A percentile compares a stretch with the other conserved stretches of the same genome.
Conservation (phyloP, 2,888 invertebrate genomes). For the Drosophila putrida region DNA sequence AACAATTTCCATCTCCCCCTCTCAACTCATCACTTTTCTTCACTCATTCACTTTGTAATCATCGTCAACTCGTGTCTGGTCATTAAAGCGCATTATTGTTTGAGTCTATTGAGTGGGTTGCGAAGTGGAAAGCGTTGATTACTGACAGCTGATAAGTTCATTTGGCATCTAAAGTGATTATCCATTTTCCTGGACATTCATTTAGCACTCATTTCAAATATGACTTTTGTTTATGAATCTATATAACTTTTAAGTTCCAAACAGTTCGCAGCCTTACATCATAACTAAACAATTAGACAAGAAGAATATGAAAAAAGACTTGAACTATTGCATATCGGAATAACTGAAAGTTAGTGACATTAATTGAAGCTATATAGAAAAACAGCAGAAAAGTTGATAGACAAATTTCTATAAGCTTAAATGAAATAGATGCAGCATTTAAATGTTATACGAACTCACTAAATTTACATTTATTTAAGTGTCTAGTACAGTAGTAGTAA, state of each 20-base stretch:
- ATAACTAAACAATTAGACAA: too few relatives aligned
- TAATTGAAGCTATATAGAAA: too few relatives aligned
- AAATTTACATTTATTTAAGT: too few relatives aligned
- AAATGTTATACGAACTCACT: too few relatives aligned
- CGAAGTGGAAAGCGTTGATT: constrained; percentile 43
- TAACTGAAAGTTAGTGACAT: too few relatives aligned
- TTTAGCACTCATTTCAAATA: constrained; percentile 24
- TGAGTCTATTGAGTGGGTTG: constrained; percentile 22
- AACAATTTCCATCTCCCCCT: constrained; percentile 9
- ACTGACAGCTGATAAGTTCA: constrained; percentile 61
- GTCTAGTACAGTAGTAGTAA: too few relatives aligned
- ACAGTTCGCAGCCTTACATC: too few relatives aligned
- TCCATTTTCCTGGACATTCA: constrained; percentile 6
- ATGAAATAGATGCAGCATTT: too few relatives aligned
- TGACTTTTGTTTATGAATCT: constrained; percentile 17
- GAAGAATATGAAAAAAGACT: too few relatives aligned
- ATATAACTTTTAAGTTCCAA: not conserved
- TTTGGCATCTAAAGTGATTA: constrained; percentile 51
- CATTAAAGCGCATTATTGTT: constrained; percentile 60
- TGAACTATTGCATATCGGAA: too few relatives aligned
- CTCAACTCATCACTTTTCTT: not conserved
- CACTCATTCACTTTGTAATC: constrained; percentile 36
- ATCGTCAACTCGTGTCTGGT: constrained; percentile 45
- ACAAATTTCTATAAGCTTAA: too few relatives aligned
- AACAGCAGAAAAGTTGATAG: too few relatives aligned